phyloP scores from a whole-genome alignment of 2,113 vertebrate species.

The Aldabrachelys gigantea region DNA sequence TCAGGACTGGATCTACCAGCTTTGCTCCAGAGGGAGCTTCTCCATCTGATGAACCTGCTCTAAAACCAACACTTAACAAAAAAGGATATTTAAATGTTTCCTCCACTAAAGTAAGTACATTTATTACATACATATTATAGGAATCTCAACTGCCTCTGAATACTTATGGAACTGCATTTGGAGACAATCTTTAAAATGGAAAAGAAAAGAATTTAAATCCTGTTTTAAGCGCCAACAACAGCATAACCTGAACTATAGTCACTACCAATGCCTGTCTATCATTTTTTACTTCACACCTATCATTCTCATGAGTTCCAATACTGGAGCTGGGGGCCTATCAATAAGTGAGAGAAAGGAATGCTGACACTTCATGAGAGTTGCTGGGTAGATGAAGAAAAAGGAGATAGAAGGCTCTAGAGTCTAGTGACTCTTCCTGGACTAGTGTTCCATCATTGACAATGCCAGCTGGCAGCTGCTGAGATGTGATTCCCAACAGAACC shows the following conservation, averaged over 20 bases:
- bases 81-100: background rate
- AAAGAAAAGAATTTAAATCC: background rate
- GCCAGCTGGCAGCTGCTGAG: background rate
- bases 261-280: background rate
- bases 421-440: background rate
- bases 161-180: background rate
- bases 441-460: background rate
- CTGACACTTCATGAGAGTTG: background rate
- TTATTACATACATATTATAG: background rate
- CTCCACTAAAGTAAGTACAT: background rate
- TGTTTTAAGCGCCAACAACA: background rate
- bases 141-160: background rate
- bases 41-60: background rate
- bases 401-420: background rate
- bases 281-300: background rate
- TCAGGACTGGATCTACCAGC: background rate
- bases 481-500: background rate
- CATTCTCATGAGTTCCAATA: background rate
- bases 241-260: background rate
- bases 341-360: rapidly evolving
- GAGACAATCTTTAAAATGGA: background rate
- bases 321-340: background rate
- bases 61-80: background rate
- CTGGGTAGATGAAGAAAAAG: background rate
- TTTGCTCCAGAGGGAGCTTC: background rate